Base-by-base conservation (phyloP, 64 coral and sea anemone genomes). In the Actinia equina region DNA sequence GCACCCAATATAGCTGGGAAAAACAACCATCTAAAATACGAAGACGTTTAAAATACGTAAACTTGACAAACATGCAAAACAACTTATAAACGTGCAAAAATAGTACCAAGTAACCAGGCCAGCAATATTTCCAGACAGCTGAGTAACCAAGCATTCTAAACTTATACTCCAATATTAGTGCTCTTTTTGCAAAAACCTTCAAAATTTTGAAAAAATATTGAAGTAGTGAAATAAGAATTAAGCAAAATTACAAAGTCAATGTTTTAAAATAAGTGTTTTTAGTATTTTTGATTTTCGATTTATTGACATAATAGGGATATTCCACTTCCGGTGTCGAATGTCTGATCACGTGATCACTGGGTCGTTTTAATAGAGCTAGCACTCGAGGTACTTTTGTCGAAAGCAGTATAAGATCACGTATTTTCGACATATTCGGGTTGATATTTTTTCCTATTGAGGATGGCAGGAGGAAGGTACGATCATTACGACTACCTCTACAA, bases 401-500 rank as follows among this genome's bases (percentile, higher is more conserved):
- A 25, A 49, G 46, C 46, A 26, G 25, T 74, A 6, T 0, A 69
- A 37, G 22, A 74, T 8, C 3, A 30, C 11, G 25, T 14, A 25
- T 41, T 74, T 74, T 74, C 69, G 2, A 27, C 69, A 11, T 41
- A 25, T 74, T 74, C 16, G n/a, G 9, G 25, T 37, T 41, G 4
- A 41, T 30, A 30, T 30, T 74, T 74, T 41, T 74, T 74, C 69
- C 12, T 74, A 65, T n/a, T 30, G 27, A 26, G 23, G 15, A 82
- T 82, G 80, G 80, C 80, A 44, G 89, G 85, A 83, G 88, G 84
- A 44, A 83, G 93, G 44, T 99, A 95, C 63, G 97, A 99, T 55
- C 97, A 99, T 77, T 99, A 99, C 80, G 97, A 99, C 52, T 99
- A 95, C 43, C 86, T 99, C 10, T 99, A 99, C 85, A 99, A 99